These are phyloP conservation scores for Tinamus guttatus DNA, from an alignment of 2,113 vertebrate genomes.

Conservation along the genomic window DNA sequence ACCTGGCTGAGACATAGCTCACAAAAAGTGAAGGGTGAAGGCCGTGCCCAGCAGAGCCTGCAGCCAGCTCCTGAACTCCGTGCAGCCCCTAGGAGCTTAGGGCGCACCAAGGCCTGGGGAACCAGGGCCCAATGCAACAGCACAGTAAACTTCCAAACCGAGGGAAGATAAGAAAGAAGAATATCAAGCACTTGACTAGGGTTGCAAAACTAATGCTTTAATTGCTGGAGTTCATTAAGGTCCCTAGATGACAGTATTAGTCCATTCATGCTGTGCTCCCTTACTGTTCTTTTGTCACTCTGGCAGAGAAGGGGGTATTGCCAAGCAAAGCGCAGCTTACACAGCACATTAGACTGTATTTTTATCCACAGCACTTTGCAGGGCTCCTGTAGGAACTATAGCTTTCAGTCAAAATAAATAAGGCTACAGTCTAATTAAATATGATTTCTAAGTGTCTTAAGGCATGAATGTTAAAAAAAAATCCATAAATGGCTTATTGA, in stretches of 20 bases:
- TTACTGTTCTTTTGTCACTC: neutral
- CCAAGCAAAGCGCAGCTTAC: slow-evolving; percentile 27
- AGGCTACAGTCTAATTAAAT: slow-evolving; percentile 10
- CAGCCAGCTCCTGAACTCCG: neutral
- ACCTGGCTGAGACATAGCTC: neutral
- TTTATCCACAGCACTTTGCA: neutral
- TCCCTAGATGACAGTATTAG: slow-evolving; percentile 40
- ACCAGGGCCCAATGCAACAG: neutral
- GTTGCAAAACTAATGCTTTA: slow-evolving; percentile 45
- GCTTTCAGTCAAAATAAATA: neutral
- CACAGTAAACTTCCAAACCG: neutral
- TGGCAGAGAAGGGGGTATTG: neutral
- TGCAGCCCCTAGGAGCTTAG: neutral
- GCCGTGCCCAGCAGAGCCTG: neutral
- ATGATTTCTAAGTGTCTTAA: slow-evolving; percentile 6
- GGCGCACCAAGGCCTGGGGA: neutral
- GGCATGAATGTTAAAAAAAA: neutral
- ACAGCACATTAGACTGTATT: neutral
- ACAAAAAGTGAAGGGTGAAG: neutral
- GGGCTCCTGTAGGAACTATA: neutral
- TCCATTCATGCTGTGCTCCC: slow-evolving; percentile 38
- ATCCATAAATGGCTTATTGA: neutral
- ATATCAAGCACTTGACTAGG: slow-evolving; percentile 33
- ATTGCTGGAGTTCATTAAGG: slow-evolving; percentile 33
- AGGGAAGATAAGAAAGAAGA: neutral